Evolutionary conservation across 2,888 invertebrate genomes (phyloP).

Genomic region (Cryptocheilus praepositus): DNA sequence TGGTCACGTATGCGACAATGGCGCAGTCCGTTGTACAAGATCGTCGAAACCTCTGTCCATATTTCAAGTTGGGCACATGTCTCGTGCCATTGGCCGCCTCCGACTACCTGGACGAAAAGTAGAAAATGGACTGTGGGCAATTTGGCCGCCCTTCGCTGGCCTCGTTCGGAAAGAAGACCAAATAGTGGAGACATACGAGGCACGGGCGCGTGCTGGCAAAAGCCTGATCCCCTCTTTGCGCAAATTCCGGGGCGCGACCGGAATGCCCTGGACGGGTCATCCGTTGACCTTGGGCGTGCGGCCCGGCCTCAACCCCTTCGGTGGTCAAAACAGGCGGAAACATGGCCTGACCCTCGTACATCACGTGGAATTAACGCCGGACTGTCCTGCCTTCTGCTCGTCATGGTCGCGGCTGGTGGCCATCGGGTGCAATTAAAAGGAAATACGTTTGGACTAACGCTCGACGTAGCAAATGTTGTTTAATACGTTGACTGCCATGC

Average conservation of each 20-base stretch:
- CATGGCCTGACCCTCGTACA: constrained; percentile 73
- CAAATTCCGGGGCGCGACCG: constrained; percentile 65
- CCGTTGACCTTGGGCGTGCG: constrained; percentile 72
- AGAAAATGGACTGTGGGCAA: constrained; percentile 36
- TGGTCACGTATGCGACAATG: constrained; percentile 46
- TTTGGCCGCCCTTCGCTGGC: constrained; percentile 36
- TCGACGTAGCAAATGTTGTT: too few relatives aligned
- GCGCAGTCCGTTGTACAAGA: constrained; percentile 52
- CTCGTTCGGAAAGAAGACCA: constrained; percentile 2
- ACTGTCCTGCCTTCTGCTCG: too few relatives aligned
- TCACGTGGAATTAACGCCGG: constrained; percentile 46
- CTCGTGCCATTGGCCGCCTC: constrained; percentile 10
- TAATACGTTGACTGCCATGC: too few relatives aligned
- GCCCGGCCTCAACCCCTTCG: constrained; percentile 70
- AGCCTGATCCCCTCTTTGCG: constrained; percentile 39
- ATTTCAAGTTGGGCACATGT: constrained; percentile 19
- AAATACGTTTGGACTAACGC: constrained; percentile 27
- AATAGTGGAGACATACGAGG: constrained; percentile 14
- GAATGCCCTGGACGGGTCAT: constrained; percentile 63
- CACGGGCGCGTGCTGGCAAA: constrained; percentile 47
- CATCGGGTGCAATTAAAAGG: constrained; percentile 47
- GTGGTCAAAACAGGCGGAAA: constrained; percentile 75
- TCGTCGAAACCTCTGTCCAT: constrained; percentile 60
- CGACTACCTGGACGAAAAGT: constrained; percentile 31
- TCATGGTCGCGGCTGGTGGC: too few relatives aligned